Percentiles rank a stretch among this genome's conserved stretches.
Conservation (phyloP, 2,113 vertebrate species). For the Tympanuchus pallidicinctus region DNA sequence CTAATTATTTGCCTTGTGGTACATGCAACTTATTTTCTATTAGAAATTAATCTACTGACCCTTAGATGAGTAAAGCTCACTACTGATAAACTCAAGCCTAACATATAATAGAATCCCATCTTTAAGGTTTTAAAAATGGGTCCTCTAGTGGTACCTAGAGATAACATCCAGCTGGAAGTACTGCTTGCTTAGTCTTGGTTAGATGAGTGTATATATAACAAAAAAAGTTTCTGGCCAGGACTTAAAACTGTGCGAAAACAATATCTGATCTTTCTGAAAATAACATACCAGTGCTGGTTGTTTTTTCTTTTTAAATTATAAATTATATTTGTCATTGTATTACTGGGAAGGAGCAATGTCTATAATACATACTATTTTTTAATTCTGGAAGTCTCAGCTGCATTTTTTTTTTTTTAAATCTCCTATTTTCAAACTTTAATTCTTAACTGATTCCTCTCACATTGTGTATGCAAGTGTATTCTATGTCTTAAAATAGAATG, state of each 20-base stretch:
- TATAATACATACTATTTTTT: background rate
- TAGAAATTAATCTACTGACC: background rate
- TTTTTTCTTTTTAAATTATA: background rate
- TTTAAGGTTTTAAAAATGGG: background rate
- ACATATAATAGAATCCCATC: background rate
- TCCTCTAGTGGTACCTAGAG: background rate
- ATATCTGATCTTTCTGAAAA: background rate
- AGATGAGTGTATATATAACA: background rate
- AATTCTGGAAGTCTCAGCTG: background rate
- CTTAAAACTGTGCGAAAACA: background rate
- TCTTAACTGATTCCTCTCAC: background rate
- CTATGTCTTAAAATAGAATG: background rate
- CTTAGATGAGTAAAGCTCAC: background rate
- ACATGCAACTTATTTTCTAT: background rate
- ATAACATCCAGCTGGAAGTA: background rate
- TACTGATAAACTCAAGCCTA: background rate
- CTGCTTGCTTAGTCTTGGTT: background rate
- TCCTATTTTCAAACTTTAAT: background rate
- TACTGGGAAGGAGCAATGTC: background rate
- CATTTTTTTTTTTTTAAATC: too few species aligned
- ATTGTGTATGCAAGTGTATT: background rate
- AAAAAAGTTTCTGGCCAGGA: background rate
- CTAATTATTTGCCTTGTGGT: background rate
- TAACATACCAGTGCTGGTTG: background rate
- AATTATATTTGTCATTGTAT: background rate